Evolutionary conservation across 2,888 invertebrate genomes (phyloP).

Genomic region (Leptura quadrifasciata): DNA sequence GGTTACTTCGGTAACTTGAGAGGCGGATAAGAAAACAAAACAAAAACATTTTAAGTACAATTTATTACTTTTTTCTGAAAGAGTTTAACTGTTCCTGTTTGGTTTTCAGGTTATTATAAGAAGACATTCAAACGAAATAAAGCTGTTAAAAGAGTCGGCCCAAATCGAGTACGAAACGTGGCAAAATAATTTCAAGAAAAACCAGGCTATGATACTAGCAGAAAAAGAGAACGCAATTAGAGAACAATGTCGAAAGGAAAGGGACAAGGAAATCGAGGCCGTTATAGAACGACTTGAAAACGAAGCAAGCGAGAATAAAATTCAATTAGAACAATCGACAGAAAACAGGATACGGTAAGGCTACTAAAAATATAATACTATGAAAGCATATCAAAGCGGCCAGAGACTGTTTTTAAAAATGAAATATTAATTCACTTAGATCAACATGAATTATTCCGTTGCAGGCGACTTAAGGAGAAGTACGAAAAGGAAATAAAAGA

Average conservation of each 20-base stretch:
- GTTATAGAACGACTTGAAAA: conserved; percentile 82
- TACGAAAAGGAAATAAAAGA: conserved; percentile 83
- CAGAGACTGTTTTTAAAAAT: background rate
- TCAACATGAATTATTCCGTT: background rate
- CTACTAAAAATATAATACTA: too few relatives aligned
- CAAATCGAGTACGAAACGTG: conserved; percentile 80
- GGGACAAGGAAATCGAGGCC: conserved; percentile 87
- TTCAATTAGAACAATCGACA: conserved; percentile 79
- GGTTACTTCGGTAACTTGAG: too few relatives aligned
- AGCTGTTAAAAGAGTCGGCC: conserved; percentile 78
- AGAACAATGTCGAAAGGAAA: conserved; percentile 82
- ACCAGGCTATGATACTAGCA: conserved; percentile 78
- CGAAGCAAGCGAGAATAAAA: conserved; percentile 79
- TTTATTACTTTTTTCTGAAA: too few relatives aligned
- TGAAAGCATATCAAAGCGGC: too few relatives aligned
- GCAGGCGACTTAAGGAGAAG: conserved; percentile 84
- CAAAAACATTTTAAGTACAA: too few relatives aligned
- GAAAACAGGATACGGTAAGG: conserved; percentile 74
- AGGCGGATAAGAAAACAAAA: too few relatives aligned
- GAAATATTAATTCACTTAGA: too few relatives aligned
- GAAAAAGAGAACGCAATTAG: conserved; percentile 82
- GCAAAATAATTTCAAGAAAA: conserved; percentile 79
- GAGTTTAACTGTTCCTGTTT: too few relatives aligned
- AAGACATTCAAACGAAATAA: conserved; percentile 76
- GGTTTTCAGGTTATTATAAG: conserved; percentile 68